Evolutionary conservation across 2,797 vertebrate genomes (phyloP).

Genomic region (Aldrovandia affinis): DNA sequence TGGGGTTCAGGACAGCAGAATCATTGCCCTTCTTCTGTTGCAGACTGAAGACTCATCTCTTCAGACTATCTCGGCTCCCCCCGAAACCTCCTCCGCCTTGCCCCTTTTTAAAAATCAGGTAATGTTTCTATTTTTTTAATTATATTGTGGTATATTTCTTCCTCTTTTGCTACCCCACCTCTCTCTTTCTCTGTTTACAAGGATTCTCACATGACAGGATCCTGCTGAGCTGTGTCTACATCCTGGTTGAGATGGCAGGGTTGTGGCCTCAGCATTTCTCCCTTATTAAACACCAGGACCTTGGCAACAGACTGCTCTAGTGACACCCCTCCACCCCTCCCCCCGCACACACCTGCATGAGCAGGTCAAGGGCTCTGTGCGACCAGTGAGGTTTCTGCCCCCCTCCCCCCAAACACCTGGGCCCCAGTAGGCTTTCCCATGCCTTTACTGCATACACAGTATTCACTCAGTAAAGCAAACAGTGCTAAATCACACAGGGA

Average conservation of each 20-base stretch:
- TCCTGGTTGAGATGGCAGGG: constrained; percentile 22
- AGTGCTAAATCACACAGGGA: not conserved
- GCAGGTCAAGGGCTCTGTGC: not conserved
- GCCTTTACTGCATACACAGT: not conserved
- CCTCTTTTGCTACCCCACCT: not conserved
- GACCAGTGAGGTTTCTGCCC: not conserved
- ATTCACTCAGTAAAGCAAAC: not conserved
- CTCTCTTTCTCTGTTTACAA: not conserved
- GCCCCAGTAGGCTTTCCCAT: not conserved
- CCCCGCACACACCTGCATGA: not conserved
- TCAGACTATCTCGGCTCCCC: no score
- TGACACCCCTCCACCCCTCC: not conserved
- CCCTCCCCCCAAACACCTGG: not conserved
- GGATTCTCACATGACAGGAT: not conserved
- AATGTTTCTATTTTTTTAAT: not conserved
- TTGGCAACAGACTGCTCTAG: constrained; percentile 50
- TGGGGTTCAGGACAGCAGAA: no score
- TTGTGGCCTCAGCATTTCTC: constrained; percentile 49
- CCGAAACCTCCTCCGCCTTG: no score
- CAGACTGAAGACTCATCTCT: no score
- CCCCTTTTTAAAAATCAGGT: no score
- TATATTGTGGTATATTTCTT: no score
- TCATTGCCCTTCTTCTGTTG: no score
- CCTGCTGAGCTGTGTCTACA: constrained; percentile 15
- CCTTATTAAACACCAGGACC: constrained; percentile 64